These are phyloP conservation scores for Lypha dubia DNA, from an alignment of 2,888 invertebrate genomes.

Conservation along the genomic window DNA sequence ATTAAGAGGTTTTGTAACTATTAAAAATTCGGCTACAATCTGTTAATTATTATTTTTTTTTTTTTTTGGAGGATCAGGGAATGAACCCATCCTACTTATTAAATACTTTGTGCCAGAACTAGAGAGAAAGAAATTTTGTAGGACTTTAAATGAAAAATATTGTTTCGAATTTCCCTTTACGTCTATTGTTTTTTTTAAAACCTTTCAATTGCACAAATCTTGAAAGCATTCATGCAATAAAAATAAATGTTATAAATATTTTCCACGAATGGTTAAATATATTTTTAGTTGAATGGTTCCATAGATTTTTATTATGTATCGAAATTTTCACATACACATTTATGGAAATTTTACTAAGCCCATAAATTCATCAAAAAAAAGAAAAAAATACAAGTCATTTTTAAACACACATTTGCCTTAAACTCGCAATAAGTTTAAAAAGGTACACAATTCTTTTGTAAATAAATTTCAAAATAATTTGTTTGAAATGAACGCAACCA, in stretches of 20 bases:
- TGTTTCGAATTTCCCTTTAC: background rate
- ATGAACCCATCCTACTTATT: too few relatives aligned
- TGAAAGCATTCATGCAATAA: background rate
- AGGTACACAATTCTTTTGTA: background rate
- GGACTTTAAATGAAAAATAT: too few relatives aligned
- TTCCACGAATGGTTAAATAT: conserved; percentile 37
- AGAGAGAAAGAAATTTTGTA: too few relatives aligned
- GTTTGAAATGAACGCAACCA: background rate
- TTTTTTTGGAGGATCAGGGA: too few relatives aligned
- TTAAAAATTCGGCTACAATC: too few relatives aligned
- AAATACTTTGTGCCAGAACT: too few relatives aligned
- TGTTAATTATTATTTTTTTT: too few relatives aligned
- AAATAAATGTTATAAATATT: conserved; percentile 14
- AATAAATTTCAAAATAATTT: background rate
- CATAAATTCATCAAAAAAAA: background rate
- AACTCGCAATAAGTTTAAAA: background rate
- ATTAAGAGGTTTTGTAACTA: too few relatives aligned
- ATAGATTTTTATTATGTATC: background rate
- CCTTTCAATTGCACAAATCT: background rate
- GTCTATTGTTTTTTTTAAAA: background rate
- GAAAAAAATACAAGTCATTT: too few relatives aligned
- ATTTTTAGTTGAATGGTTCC: conserved; percentile 47
- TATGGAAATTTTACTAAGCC: background rate
- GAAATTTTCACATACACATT: conserved; percentile 1
- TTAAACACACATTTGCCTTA: background rate